Base-by-base conservation (phyloP, 2,888 invertebrate genomes). In the Rhyacophila evoluta region DNA sequence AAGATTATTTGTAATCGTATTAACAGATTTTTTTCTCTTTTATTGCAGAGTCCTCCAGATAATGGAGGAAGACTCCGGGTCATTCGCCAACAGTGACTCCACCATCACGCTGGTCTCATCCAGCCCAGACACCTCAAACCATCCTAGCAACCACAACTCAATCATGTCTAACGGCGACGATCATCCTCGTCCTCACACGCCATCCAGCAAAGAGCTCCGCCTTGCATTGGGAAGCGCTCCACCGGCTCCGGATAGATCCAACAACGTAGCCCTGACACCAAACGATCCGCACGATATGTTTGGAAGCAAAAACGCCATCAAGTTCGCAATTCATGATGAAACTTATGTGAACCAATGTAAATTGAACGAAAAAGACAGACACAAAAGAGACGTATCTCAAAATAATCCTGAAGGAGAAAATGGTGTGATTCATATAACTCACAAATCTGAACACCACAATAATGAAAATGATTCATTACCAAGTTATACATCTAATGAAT, bases 361-460 rank as follows among this genome's bases (percentile, higher is more conserved):
- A 70, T 6, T 79, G 29, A 69, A 70, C 8, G 74, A 79, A 6
- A 82, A 81, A 28, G 74, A 73, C 71, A 36, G 78, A 71, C 72
- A 75, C 38, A 77, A 79, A 71, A 77, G 72, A 10, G 71, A 72
- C 1, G 79, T 77, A 37, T 70, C 69, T 1, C 71, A 71, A 33
- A 39, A 28, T 67, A 55, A 77, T n/a, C 71, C 55, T 38, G 55
- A 55, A 8, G n/a, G 12, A 12, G 55, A 55, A 19, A 55, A 55
- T 12, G 19, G 19, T 5, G 15, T 12, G 8, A 55, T 55, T 55
- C 55, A 55, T 25, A 55, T 55, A 1, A 72, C 73, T 41, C 74
- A 78, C 12, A 77, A 79, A 33, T 75, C 76, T 12, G 80, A 81
- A 41, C 29, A 87, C 86, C 78, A 87, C 82, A 86, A 87, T 79